A percentile compares a stretch with the other conserved stretches of the same genome.
Evolutionary conservation across 2,797 vertebrate genomes (phyloP).

Genomic region (Coregonus ussuriensis): DNA sequence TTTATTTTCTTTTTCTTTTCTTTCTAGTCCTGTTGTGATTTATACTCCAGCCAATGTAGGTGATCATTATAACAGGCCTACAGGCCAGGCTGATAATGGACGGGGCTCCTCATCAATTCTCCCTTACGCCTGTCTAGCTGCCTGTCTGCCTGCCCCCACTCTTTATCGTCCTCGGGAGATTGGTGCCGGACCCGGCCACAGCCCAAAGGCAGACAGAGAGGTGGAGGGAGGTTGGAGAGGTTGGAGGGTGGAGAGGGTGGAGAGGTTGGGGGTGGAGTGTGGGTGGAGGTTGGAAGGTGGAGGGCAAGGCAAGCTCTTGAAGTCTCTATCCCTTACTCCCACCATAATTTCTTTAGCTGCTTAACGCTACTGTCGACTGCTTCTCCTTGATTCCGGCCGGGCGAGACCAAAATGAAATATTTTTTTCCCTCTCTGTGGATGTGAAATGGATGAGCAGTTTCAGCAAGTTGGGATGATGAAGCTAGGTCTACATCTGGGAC

Average conservation of each 20-base stretch:
- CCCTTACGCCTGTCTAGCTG: slow-evolving; percentile 28
- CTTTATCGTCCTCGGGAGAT: slow-evolving; percentile 20
- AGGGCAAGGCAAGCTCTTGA: neutral
- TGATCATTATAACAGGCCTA: slow-evolving; percentile 65
- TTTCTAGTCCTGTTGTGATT: slow-evolving; percentile 49
- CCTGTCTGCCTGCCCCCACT: neutral
- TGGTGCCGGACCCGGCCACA: neutral
- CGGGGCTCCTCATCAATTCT: slow-evolving; percentile 64
- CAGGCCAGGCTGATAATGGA: slow-evolving; percentile 51
- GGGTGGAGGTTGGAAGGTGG: neutral
- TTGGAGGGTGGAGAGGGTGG: neutral
- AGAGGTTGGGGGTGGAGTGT: neutral
- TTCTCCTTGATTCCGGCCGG: neutral
- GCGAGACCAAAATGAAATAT: neutral
- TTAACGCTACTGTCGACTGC: neutral
- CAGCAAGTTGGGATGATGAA: neutral
- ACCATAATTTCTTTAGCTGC: neutral
- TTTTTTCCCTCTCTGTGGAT: neutral
- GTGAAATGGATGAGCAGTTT: neutral
- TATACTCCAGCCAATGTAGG: slow-evolving; percentile 49
- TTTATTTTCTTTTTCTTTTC: no score
- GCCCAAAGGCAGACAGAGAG: neutral
- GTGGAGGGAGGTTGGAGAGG: neutral
- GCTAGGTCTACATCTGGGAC: neutral
- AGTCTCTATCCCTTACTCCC: neutral